Conservation (phyloP, 2,797 vertebrate genomes). For the Sphenodon punctatus region DNA sequence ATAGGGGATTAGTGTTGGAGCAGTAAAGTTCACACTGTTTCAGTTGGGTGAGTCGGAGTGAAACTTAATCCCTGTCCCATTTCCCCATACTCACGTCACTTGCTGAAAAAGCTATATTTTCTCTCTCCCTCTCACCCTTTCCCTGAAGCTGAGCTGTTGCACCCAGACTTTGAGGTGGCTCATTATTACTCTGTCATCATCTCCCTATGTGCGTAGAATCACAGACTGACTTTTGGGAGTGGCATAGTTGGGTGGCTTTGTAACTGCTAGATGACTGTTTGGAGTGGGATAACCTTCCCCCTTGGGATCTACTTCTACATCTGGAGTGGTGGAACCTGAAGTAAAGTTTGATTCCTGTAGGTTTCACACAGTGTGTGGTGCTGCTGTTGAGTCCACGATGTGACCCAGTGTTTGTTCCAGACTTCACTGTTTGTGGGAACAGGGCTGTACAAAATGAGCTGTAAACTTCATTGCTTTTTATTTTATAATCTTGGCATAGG, state of each 20-base stretch:
- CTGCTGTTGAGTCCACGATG: constrained; percentile 21
- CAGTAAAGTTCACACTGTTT: not conserved
- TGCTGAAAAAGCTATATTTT: too few relatives aligned
- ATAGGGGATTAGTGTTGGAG: not conserved
- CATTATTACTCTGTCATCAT: not conserved
- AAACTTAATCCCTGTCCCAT: too few relatives aligned
- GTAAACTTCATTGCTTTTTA: constrained; percentile 45
- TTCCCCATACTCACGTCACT: too few relatives aligned
- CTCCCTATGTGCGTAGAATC: not conserved
- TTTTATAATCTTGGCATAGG: constrained; percentile 19
- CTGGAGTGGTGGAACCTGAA: not conserved
- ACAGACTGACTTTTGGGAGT: not conserved
- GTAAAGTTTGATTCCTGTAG: not conserved
- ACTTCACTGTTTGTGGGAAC: constrained; percentile 13
- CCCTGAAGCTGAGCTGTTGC: not conserved
- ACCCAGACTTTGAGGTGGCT: not conserved
- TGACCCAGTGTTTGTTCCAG: constrained; percentile 36
- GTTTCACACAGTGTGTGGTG: not conserved
- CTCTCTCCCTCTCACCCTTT: too few relatives aligned
- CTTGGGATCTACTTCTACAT: not conserved
- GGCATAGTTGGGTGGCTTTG: not conserved
- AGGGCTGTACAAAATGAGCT: constrained; percentile 12
- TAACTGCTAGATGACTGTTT: not conserved
- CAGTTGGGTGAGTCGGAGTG: not conserved
- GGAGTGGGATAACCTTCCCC: not conserved